A percentile compares a stretch with the other conserved stretches of the same genome.
Conservation (phyloP, 2,797 vertebrate genomes). For the Tauraco hartlaubi region DNA sequence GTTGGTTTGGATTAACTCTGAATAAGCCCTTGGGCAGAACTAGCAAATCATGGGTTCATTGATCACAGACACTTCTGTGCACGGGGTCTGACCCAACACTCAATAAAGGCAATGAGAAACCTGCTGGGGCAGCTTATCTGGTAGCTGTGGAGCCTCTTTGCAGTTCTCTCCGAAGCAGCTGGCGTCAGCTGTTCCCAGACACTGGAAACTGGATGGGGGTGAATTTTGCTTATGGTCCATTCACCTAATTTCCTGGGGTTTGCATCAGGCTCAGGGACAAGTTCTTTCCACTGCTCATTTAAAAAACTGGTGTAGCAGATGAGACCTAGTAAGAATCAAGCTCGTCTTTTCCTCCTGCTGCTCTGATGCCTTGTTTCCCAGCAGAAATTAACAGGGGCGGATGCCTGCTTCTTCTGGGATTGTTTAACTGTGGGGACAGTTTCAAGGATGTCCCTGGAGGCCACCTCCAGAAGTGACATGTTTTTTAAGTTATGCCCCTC, state of each 20-base stretch:
- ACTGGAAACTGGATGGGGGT: neutral
- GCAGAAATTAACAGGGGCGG: neutral
- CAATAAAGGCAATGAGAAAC: conserved; percentile 13
- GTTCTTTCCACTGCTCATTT: neutral
- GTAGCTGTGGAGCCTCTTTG: neutral
- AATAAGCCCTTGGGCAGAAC: conserved; percentile 16
- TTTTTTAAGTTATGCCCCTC: neutral
- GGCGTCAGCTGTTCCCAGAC: neutral
- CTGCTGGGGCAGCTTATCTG: neutral
- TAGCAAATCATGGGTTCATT: conserved; percentile 15
- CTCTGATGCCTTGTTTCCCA: neutral
- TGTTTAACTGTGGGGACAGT: neutral
- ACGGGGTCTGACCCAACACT: neutral
- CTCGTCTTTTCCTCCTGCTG: neutral
- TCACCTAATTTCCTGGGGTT: neutral
- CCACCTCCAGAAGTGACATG: neutral
- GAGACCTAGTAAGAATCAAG: neutral
- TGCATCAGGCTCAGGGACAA: neutral
- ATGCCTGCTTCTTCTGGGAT: neutral
- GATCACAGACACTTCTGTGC: neutral
- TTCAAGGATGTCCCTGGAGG: neutral
- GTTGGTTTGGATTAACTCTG: conserved; percentile 31
- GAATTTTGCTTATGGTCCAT: neutral
- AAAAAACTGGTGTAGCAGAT: neutral
- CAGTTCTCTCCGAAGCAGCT: neutral